These are phyloP conservation scores for Crypturellus undulatus DNA, from an alignment of 2,113 vertebrate genomes.

Conservation along the genomic window DNA sequence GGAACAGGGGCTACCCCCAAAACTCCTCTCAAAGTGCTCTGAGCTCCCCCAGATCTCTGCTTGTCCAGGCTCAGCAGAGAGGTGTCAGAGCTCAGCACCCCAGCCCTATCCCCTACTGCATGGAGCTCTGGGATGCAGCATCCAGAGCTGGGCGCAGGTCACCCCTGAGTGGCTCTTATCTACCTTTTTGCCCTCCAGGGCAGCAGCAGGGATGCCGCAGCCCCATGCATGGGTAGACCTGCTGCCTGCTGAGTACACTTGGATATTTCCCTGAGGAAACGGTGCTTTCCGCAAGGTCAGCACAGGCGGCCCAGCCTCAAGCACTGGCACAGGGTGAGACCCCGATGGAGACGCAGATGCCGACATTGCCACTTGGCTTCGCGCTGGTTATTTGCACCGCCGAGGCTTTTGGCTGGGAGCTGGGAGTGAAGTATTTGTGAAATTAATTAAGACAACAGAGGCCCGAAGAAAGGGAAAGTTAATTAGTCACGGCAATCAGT, in stretches of 20 bases:
- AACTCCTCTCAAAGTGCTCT: neutral
- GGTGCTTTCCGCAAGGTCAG: fast-evolving
- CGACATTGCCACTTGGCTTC: neutral
- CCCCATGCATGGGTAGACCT: too few relatives aligned
- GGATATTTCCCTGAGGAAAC: fast-evolving
- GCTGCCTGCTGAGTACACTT: too few relatives aligned
- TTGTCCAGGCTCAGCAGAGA: neutral
- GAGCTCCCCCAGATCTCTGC: neutral
- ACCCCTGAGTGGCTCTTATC: too few relatives aligned
- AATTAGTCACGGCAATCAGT: slow-evolving; percentile 81
- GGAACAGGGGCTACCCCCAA: neutral
- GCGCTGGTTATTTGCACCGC: slow-evolving; percentile 11
- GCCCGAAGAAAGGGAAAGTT: slow-evolving; percentile 77
- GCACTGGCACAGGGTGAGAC: fast-evolving
- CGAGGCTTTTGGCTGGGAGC: slow-evolving; percentile 55
- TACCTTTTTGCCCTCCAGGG: neutral
- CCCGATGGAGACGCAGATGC: fast-evolving
- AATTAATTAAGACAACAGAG: slow-evolving; percentile 83
- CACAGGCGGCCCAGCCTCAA: neutral
- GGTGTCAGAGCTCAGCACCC: neutral
- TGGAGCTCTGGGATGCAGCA: neutral
- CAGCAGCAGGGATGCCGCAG: fast-evolving
- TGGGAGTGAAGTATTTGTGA: slow-evolving; percentile 67
- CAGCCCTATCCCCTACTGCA: neutral
- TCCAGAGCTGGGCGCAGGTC: neutral